Conservation (phyloP, 2,797 vertebrate genomes). For the Periparus ater region DNA sequence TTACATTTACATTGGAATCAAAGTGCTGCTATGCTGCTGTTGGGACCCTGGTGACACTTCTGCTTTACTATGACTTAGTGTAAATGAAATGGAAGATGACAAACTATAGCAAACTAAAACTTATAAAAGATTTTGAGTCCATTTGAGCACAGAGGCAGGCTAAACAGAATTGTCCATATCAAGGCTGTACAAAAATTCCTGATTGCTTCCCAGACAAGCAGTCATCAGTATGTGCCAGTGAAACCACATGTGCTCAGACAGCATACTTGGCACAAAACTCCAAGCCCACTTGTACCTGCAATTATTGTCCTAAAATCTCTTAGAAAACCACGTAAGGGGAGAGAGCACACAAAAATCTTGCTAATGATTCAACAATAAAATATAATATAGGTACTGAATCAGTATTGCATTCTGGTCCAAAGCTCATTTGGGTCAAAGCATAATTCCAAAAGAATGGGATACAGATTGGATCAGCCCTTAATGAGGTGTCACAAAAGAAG, state of each 20-base stretch:
- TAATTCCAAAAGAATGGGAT: constrained; percentile 10
- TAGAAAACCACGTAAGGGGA: neutral
- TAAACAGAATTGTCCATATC: neutral
- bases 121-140: neutral
- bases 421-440: neutral
- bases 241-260: neutral
- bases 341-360: neutral
- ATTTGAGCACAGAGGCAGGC: neutral
- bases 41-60: neutral
- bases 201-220: neutral
- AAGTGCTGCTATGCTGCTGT: neutral
- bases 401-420: neutral
- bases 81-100: neutral
- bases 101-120: neutral
- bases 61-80: neutral
- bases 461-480: constrained; percentile 30
- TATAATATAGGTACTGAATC: neutral
- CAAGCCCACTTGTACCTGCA: neutral
- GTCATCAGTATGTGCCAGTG: neutral
- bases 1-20: neutral
- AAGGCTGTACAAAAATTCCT: neutral
- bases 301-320: neutral
- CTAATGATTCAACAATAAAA: neutral
- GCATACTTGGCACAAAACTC: neutral
- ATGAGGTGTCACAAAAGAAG: constrained; percentile 48